Percentiles rank a stretch among this genome's conserved stretches.
phyloP scores from a whole-genome alignment of 2,888 invertebrate species.

The Diarsia brunnea region DNA sequence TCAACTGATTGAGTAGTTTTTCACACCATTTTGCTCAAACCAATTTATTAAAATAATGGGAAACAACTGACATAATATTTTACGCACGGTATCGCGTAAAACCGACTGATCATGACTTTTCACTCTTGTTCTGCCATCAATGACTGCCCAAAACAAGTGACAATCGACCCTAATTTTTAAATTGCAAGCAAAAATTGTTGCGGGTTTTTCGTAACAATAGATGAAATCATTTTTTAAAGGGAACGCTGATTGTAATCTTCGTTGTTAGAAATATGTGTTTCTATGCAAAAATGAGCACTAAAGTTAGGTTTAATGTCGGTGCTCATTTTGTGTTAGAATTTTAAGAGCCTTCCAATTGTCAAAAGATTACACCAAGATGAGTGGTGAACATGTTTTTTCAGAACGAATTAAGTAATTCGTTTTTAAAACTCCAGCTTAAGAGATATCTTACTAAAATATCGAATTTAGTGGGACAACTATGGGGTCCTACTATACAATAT shows the following conservation, averaged over 20 bases:
- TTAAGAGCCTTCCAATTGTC: neutral
- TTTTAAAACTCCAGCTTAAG: neutral
- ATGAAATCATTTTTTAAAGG: slow-evolving; percentile 17
- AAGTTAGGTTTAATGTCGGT: neutral
- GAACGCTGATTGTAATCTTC: slow-evolving; percentile 11
- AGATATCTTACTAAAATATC: too few species aligned
- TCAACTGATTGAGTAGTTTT: neutral
- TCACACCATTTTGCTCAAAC: neutral
- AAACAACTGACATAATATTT: neutral
- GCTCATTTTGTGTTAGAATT: too few species aligned
- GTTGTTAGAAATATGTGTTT: neutral
- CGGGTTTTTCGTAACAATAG: slow-evolving; percentile 14
- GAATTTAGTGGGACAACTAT: too few species aligned
- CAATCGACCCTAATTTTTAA: slow-evolving; percentile 44
- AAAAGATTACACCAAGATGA: neutral
- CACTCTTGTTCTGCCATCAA: neutral
- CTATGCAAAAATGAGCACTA: neutral
- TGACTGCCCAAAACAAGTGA: slow-evolving; percentile 22
- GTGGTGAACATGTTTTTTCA: neutral
- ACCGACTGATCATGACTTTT: slow-evolving; percentile 17
- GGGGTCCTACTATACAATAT: too few species aligned
- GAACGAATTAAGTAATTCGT: neutral
- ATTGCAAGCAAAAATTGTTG: slow-evolving; percentile 26
- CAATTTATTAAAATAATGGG: neutral
- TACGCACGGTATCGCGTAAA: neutral